These are phyloP conservation scores for Adelges cooleyi DNA, from an alignment of 1,140 invertebrate species.

Conservation along the genomic window DNA sequence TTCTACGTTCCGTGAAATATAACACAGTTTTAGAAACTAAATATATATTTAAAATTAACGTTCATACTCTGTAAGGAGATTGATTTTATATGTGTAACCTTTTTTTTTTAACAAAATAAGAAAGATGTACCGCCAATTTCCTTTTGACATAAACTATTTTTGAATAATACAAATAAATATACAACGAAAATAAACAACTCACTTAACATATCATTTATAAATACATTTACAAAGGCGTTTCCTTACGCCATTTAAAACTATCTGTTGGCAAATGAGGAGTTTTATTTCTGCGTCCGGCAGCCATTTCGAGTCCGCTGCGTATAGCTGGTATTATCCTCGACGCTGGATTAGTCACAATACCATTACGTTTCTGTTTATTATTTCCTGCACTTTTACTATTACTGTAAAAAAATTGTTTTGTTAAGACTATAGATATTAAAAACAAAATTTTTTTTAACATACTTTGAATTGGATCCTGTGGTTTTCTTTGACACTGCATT, in stretches of 20 bases:
- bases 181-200: not conserved
- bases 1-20: too few species aligned
- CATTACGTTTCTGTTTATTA: constrained; percentile 64
- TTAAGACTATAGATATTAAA: not conserved
- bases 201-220: constrained; percentile 24
- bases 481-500: constrained; percentile 6
- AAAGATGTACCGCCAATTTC: too few species aligned
- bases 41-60: too few species aligned
- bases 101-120: too few species aligned
- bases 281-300: constrained; percentile 42
- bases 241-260: constrained; percentile 61
- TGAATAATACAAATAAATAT: not conserved
- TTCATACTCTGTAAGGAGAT: too few species aligned
- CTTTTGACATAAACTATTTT: too few species aligned
- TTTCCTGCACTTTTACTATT: constrained; percentile 35
- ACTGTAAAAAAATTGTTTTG: not conserved
- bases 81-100: too few species aligned
- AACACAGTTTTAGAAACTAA: too few species aligned
- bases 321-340: constrained; percentile 59
- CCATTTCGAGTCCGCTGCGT: constrained; percentile 54
- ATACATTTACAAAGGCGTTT: constrained; percentile 46
- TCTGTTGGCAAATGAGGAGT: constrained; percentile 42
- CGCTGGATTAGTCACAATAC: constrained; percentile 83
- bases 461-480: constrained; percentile 1
- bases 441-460: not conserved